A percentile compares a stretch with the other conserved stretches of the same genome.
phyloP scores from a whole-genome alignment of 2,113 vertebrate genomes.

The Larimichthys crocea region DNA sequence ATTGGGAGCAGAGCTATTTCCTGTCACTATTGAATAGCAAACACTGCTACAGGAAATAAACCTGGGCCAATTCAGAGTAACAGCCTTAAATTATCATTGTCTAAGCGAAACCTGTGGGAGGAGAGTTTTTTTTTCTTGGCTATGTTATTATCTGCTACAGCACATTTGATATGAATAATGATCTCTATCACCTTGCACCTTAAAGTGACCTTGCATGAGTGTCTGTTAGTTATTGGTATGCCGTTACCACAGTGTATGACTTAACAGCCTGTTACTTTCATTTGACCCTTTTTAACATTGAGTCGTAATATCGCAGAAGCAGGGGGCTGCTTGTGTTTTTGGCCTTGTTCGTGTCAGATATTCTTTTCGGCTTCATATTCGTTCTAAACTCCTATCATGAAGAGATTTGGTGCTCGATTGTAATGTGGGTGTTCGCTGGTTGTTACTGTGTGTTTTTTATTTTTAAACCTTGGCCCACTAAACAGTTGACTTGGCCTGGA shows the following conservation, averaged over 20 bases:
- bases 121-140: too few species aligned
- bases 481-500: constrained; percentile 3
- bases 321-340: not conserved
- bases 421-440: constrained; percentile 25
- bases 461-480: constrained; percentile 34
- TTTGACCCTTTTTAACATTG: not conserved
- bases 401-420: not conserved
- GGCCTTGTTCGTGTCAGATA: not conserved
- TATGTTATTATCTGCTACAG: not conserved
- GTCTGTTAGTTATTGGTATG: not conserved
- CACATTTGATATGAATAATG: not conserved
- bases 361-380: not conserved
- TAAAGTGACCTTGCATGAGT: not conserved
- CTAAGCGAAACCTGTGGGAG: not conserved
- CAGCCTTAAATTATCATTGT: not conserved
- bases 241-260: not conserved
- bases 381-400: not conserved
- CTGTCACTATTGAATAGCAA: not conserved
- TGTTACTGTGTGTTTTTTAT: constrained; percentile 21
- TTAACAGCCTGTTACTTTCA: not conserved
- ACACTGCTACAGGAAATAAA: not conserved
- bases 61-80: not conserved
- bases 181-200: not conserved
- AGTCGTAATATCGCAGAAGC: not conserved
- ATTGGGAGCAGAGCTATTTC: not conserved